Evolutionary conservation across 2,113 vertebrate species (phyloP), one percentile per base, ranked within the genome.

Genomic region (Hypomesus transpacificus): DNA sequence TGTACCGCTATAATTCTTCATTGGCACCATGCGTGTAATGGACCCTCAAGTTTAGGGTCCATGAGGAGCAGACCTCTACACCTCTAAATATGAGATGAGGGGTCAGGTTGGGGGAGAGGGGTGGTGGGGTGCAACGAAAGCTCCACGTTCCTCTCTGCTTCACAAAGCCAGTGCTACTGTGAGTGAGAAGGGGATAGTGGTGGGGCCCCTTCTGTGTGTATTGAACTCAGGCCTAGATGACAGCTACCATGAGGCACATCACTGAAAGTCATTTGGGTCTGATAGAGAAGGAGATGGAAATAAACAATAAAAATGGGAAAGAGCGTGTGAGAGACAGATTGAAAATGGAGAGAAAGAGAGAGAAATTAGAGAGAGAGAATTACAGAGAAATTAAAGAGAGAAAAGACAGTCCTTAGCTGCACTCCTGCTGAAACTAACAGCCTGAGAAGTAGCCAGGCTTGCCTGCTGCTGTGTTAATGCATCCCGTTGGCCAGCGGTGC

Each of bases 11-110:
- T 14, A 66, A 50, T 70, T 52, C 20, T 75, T 77, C 77, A 78
- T 72, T 79, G 39, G 39, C 84, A 80, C 76, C 77, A 70, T 79
- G 76, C 79, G 59, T 68, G 64, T 70, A 74, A 75, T 58, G 66
- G 67, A 76, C 75, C 72, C 72, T 53, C 34, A 61, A 61, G 71
- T 71, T 73, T 56, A 54, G 68, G 69, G 18, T 53, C 75, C 18
- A 1, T 66, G 11, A 24, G 51, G 73, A 53, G 9, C 76, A 1
- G 22, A 65, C 74, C 68, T 22, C 61, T 22, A 34, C 66, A 7
- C 39, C 20, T 1, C 5, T 21, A 28, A 28, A 39, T 31, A 28
- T 31, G 24, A 62, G 63, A 34, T 46, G 64, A 60, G 4, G 28
- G 1, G 54, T 60, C 18, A 21, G 21, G 13, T 18, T 60, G 58